Base-by-base conservation (phyloP, 2,888 invertebrate species). In the Folsomia candida region DNA sequence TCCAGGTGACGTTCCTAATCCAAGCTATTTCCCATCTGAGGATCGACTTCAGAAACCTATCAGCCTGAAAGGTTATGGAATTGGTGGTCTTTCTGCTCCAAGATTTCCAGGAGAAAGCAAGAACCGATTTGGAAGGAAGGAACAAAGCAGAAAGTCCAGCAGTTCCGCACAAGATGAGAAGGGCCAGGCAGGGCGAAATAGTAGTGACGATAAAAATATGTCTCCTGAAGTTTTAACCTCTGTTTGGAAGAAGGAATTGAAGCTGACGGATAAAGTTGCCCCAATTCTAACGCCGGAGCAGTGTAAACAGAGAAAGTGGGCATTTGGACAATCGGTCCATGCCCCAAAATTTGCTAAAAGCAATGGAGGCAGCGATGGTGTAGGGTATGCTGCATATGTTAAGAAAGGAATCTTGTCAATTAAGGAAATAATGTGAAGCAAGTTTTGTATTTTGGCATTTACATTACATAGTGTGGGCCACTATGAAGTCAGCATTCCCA, bases 61-160 rank as follows among this genome's bases (percentile, higher is more conserved):
- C 9, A 73, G 73, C 25, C 18, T 9, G 2, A 2, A 61, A 28
- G 73, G 73, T 1, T 73, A 70, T 68, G 70, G 73, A 27, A 73
- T 73, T 26, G 73, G 73, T 6, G 73, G 73, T 51, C 22, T 73
- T 9, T 62, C 24, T 0, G 64, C 54, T 9, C 51, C 54, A 18
- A 47, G 72, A 4, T 72, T 72, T 67, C 9, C 9, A 47, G 18
- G 47, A n/a, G n/a, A n/a, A n/a, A n/a, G n/a, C n/a, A n/a, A n/a
- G n/a, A n/a, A n/a, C n/a, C n/a, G n/a, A n/a, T 47, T 47, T 47
- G 47, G 47, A 47, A 68, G 54, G 1, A 57, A 25, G n/a, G n/a
- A n/a, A n/a, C n/a, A n/a, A n/a, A n/a, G 60, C 51, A 9, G 6
- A 60, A 18, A 18, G 58, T 9, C 69, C 68, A 11, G 51, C 68